Evolutionary conservation across 2,113 vertebrate genomes (phyloP), one percentile per base, ranked within the genome.

Genomic region (Salvelinus namaycush): DNA sequence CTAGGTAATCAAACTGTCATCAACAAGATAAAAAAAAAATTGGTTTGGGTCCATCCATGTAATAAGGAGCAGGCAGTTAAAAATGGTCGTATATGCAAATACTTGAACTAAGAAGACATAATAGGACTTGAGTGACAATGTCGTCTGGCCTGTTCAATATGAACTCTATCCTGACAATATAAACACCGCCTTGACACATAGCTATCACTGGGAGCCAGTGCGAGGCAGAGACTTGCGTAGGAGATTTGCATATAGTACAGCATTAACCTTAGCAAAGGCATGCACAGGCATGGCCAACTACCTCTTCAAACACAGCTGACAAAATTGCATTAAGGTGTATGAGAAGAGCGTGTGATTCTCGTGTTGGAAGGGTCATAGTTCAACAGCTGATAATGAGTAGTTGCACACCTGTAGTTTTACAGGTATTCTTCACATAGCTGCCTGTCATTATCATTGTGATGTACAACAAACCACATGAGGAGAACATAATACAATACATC

Each of bases 241-340:
- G 22, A 3, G 51, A 89, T 92, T 90, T 92, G 86, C 90, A 90
- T 89, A 79, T 66, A 34, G 44, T 44, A 9, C 39, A 79, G 78
- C 67, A 39, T 51, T 12, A 2, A 24, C 39, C 27, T 83, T 74
- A 59, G 64, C 22, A 71, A 75, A 77, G 83, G 81, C 89, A 89
- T 76, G 81, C 73, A 81, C 34, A 65, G 74, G 26, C 83, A 85
- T 12, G 68, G 68, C 39, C 29, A 74, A 81, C 60, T 12, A 3
- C 49, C 62, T 59, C 66, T 74, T 60, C 72, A 75, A 75, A 70
- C 67, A 16, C 7, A 13, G 65, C 26, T 44, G 39, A 44, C 68
- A 49, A 14, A 71, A 34, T 13, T 14, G 72, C 66, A 68, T 0
- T 0, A 16, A 5, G 0, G 14, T 18, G n/a, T n/a, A 26, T 65